Evolutionary conservation across 2,797 vertebrate genomes (phyloP).

Genomic region (Chromobotia macracanthus): DNA sequence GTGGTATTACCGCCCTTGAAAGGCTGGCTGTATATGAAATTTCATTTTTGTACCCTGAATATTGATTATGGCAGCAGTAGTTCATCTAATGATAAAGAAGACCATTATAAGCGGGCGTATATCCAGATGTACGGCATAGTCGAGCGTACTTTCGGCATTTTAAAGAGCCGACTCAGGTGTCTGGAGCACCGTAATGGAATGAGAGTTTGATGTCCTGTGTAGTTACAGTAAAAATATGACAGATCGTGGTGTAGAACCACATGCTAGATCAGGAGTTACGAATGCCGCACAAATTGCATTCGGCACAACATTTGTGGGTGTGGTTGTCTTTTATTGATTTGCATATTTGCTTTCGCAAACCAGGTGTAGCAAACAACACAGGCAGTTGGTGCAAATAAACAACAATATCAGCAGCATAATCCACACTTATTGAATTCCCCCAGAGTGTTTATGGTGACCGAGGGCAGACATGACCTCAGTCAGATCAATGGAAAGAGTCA

Average conservation of each 20-base stretch:
- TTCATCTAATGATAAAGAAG: background rate
- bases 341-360: background rate
- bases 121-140: background rate
- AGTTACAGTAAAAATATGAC: background rate
- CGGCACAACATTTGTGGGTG: background rate
- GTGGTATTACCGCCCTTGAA: background rate
- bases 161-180: background rate
- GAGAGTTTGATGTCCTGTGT: conserved; percentile 27
- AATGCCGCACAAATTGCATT: background rate
- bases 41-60: background rate
- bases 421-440: background rate
- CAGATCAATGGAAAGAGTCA: conserved; percentile 42
- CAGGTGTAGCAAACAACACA: conserved; percentile 17
- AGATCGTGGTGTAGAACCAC: background rate
- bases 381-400: conserved; percentile 13
- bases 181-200: conserved; percentile 60
- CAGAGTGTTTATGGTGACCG: conserved; percentile 63
- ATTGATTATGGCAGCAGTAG: background rate
- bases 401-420: background rate
- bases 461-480: conserved; percentile 65
- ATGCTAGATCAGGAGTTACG: too few relatives aligned
- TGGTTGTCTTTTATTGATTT: background rate
- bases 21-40: background rate
- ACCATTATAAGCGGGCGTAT: background rate
- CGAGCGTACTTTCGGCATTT: background rate